Conservation (phyloP, 2,888 invertebrate genomes). For the Cataglyphis cursor region DNA sequence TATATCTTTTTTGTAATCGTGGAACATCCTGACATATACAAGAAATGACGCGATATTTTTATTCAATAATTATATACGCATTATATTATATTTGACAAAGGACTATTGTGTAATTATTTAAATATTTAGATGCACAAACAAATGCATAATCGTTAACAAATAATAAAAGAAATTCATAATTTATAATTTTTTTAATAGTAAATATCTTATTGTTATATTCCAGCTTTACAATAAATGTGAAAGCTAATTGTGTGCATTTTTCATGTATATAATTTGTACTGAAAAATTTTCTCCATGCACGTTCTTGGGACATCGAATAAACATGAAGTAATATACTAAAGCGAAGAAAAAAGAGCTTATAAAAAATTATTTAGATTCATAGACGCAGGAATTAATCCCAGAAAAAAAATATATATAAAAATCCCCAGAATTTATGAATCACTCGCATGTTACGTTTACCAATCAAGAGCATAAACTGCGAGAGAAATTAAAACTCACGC, state of each 20-base stretch:
- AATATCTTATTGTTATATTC: background rate
- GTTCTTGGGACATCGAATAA: background rate
- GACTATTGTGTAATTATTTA: background rate
- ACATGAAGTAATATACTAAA: background rate
- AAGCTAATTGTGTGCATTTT: background rate
- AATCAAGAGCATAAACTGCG: background rate
- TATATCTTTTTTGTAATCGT: background rate
- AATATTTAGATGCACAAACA: background rate
- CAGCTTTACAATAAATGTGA: background rate
- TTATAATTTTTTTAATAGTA: background rate
- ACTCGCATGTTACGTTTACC: background rate
- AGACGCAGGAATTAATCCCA: slow-evolving; percentile 32
- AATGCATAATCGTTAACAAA: background rate
- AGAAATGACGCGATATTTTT: background rate
- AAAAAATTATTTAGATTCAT: background rate
- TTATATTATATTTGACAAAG: background rate
- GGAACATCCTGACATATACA: background rate
- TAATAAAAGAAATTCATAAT: too few relatives aligned
- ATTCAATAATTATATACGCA: background rate
- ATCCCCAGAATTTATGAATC: background rate
- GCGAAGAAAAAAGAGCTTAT: too few relatives aligned
- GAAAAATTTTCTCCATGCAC: background rate
- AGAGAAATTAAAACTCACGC: slow-evolving; percentile 4
- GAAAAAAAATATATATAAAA: background rate
- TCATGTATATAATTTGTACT: background rate